These are phyloP conservation scores for Teleopsis dalmanni DNA, from an alignment of 1,140 invertebrate species.

Conservation along the genomic window DNA sequence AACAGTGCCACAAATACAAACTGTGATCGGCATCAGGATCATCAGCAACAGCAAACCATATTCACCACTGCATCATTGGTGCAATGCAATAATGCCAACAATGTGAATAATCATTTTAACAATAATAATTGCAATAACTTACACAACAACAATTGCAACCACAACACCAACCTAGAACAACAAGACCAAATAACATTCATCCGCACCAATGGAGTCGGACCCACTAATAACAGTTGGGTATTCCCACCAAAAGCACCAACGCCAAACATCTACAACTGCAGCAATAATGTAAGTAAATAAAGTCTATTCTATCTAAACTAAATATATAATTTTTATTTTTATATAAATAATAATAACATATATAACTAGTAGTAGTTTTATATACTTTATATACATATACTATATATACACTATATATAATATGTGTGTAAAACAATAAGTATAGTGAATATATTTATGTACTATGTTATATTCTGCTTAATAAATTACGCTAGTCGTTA, in stretches of 20 bases:
- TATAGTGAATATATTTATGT: not conserved
- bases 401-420: not conserved
- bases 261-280: slow-evolving; percentile 64
- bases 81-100: slow-evolving; percentile 1
- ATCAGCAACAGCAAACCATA: slow-evolving; percentile 20
- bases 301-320: not conserved
- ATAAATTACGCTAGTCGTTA: no score
- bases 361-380: not conserved
- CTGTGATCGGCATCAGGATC: slow-evolving; percentile 18
- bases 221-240: slow-evolving; percentile 59
- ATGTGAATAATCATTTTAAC: not conserved
- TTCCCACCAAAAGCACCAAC: slow-evolving; percentile 66
- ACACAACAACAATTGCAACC: no score
- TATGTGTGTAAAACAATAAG: not conserved
- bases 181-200: slow-evolving; percentile 47
- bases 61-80: not conserved
- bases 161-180: no score
- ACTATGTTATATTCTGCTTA: no score
- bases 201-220: not conserved
- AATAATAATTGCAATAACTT: no score
- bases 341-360: not conserved
- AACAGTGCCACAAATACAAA: slow-evolving; percentile 10
- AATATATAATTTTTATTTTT: not conserved
- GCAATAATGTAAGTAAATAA: slow-evolving; percentile 58
- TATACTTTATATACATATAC: not conserved